Percentiles rank a stretch among this genome's conserved stretches.
phyloP scores from a whole-genome alignment of 1,140 invertebrate genomes.

The Drosophila orena region DNA sequence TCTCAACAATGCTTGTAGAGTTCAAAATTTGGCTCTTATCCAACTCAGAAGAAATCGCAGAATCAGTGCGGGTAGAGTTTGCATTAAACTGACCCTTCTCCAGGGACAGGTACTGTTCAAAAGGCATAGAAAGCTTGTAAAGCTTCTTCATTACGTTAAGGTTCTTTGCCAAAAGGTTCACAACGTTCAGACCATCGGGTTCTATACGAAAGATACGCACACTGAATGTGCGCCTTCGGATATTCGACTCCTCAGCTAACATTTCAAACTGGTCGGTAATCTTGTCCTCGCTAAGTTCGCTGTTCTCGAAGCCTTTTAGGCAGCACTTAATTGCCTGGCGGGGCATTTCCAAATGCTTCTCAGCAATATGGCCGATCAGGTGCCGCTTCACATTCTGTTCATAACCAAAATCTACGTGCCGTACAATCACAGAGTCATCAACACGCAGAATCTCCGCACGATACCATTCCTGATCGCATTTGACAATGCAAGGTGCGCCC shows the following conservation, averaged over 20 bases:
- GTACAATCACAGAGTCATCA: slow-evolving; percentile 71
- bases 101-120: slow-evolving; percentile 76
- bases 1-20: slow-evolving; percentile 68
- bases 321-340: slow-evolving; percentile 91
- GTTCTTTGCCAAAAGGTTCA: slow-evolving; percentile 72
- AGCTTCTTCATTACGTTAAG: slow-evolving; percentile 81
- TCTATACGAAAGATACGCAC: slow-evolving; percentile 86
- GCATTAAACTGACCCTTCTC: slow-evolving; percentile 81
- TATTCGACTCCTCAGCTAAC: slow-evolving; percentile 81
- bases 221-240: slow-evolving; percentile 82
- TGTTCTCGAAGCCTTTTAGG: slow-evolving; percentile 83
- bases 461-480: slow-evolving; percentile 92
- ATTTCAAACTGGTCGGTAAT: slow-evolving; percentile 84
- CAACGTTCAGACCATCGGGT: slow-evolving; percentile 85
- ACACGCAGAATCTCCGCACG: slow-evolving; percentile 87
- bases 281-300: slow-evolving; percentile 68
- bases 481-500: slow-evolving; percentile 90
- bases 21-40: slow-evolving; percentile 64
- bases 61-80: slow-evolving; percentile 46
- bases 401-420: slow-evolving; percentile 92
- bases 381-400: slow-evolving; percentile 88
- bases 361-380: slow-evolving; percentile 87
- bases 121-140: slow-evolving; percentile 80
- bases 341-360: slow-evolving; percentile 88
- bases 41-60: slow-evolving; percentile 44